Evolutionary conservation across 2,888 invertebrate species (phyloP), one percentile per base, ranked within the genome.

Genomic region (Mamestra brassicae): DNA sequence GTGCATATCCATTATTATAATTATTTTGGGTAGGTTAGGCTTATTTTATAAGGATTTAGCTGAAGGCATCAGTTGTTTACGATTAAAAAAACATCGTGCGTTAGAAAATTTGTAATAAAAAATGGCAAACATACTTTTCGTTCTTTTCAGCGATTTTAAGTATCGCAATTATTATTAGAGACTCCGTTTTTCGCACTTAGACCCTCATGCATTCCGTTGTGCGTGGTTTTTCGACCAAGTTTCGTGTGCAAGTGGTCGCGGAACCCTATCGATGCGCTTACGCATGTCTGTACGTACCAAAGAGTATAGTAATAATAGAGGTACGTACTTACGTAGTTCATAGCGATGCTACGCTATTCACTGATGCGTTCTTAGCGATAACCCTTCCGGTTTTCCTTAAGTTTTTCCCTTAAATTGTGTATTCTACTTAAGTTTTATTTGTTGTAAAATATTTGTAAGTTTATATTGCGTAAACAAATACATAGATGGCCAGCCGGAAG

Each of bases 301-400:
- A n/a, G n/a, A n/a, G n/a, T n/a, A n/a, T n/a, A n/a, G n/a, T n/a
- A n/a, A n/a, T n/a, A n/a, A n/a, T n/a, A n/a, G n/a, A n/a, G n/a
- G 3, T 36, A 7, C 7, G 36, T 58, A 6, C 7, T 6, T 38
- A 17, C 8, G 17, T 36, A 42, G 61, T n/a, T 38, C n/a, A 26
- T 61, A 42, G 47, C 52, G 4, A n/a, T 34, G 17, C 52, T 55
- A 54, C 38, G 42, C 34, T 36, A 61, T 42, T 50, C 34, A 50
- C 54, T 61, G 36, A 61, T 42, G 47, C 61, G 42, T 42, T 60
- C 36, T 10, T 34, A 50, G 15, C n/a, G 36, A 47, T 47, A 15
- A 38, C 17, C 11, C 47, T 64, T 81, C 82, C 84, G 42, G 58
- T 38, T 83, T 84, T 79, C 66, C 80, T 84, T 38, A 72, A 79